Percentiles rank a stretch among this genome's conserved stretches.
Evolutionary conservation across 2,797 vertebrate genomes (phyloP).

Genomic region (Micrastur ruficollis): DNA sequence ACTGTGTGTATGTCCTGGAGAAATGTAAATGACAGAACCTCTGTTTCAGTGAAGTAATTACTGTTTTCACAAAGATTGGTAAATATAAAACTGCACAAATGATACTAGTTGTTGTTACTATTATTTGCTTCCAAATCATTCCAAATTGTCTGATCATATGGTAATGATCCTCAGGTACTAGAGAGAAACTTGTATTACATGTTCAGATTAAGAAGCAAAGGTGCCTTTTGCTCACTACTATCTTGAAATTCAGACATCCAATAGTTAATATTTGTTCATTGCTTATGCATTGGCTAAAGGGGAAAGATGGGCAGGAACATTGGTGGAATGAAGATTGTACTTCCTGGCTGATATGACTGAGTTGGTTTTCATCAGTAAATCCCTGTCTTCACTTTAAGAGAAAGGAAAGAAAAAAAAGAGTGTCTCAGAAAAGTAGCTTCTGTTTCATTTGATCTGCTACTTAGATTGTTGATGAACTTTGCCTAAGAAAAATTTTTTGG

Average conservation of each 20-base stretch:
- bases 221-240: neutral
- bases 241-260: neutral
- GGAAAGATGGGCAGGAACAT: neutral
- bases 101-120: neutral
- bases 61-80: neutral
- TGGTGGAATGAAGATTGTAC: neutral
- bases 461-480: neutral
- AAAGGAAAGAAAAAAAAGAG: neutral
- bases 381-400: neutral
- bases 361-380: neutral
- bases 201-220: neutral
- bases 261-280: neutral
- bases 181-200: neutral
- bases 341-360: neutral
- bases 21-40: neutral
- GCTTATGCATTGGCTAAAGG: neutral
- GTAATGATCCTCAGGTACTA: neutral
- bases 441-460: neutral
- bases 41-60: neutral
- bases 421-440: neutral
- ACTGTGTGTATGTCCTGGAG: neutral
- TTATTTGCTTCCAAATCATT: neutral
- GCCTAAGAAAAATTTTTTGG: neutral
- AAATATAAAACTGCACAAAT: neutral
- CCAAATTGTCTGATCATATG: neutral